phyloP scores from a whole-genome alignment of 2,113 vertebrate species.

The Tragelaphus strepsiceros region DNA sequence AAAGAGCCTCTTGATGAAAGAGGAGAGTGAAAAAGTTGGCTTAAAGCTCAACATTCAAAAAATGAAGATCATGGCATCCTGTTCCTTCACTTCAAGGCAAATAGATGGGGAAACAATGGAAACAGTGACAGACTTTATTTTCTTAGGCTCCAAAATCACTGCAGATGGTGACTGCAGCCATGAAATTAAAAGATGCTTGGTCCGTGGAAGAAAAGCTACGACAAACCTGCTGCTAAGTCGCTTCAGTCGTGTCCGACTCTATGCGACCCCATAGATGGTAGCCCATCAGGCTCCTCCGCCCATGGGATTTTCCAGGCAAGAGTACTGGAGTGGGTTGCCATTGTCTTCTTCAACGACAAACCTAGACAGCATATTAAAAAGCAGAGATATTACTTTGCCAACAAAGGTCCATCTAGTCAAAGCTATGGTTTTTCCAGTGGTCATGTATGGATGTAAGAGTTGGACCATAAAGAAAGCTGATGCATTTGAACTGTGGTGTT shows the following conservation, averaged over 20 bases:
- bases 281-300: too few species aligned
- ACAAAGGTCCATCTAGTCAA: neutral
- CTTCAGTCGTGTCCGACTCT: too few species aligned
- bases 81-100: neutral
- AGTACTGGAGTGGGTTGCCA: too few species aligned
- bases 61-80: neutral
- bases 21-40: neutral
- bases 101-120: neutral
- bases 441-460: neutral
- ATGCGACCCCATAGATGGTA: too few species aligned
- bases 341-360: neutral
- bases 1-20: neutral
- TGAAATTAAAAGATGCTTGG: neutral
- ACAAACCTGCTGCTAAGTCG: neutral
- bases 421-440: neutral
- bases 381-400: neutral
- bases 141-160: neutral
- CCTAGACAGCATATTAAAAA: neutral
- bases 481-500: neutral
- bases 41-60: neutral
- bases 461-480: neutral
- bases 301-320: too few species aligned
- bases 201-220: neutral
- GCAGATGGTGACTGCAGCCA: accelerated
- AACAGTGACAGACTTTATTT: neutral